Evolutionary conservation across 2,113 vertebrate genomes (phyloP), one percentile per base, ranked within the genome.

Genomic region (Catagonus wagneri): DNA sequence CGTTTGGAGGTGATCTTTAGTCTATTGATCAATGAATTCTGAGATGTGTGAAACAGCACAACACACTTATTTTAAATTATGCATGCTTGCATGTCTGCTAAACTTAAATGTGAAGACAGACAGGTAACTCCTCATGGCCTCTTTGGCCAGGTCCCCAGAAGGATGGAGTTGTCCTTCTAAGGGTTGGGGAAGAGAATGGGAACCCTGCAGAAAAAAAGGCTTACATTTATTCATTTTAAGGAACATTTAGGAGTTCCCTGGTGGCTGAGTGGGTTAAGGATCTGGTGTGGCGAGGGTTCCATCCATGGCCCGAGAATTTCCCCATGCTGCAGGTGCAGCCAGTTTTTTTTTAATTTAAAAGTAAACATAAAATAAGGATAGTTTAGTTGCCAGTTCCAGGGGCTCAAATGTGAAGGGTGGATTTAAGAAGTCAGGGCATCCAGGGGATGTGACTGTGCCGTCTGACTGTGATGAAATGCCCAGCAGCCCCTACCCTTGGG

Each of bases 391-490:
- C 68, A 69, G 3, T 7, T 60, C 25, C 11, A 52, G 9, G 32
- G 22, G 20, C 27, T 93, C 58, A 0, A 76, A 56, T 17, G 17
- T 68, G 58, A 95, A 52, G 60, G 15, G 3, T 15, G 3, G n/a
- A 12, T 61, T 54, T 50, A 80, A 61, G 60, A 27, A 81, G 83
- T 61, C 15, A 25, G 39, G 7, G 20, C 36, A 32, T 36, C 27
- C 15, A 1, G 52, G 34, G 9, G 27, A 90, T 65, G 36, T 29
- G 20, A 29, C 2, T 1, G 1, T 61, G 54, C n/a, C 15, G 7
- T 56, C 32, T 14, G 52, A 3, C 14, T 7, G 0, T 1, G 22
- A 32, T 11, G n/a, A n/a, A 16, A 29, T 9, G 9, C 16, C 6
- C 5, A 3, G 60, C 4, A 6, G 9, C 25, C 25, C n/a, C 19